phyloP scores from a whole-genome alignment of 2,888 invertebrate species.

The Dynastes tityus region DNA sequence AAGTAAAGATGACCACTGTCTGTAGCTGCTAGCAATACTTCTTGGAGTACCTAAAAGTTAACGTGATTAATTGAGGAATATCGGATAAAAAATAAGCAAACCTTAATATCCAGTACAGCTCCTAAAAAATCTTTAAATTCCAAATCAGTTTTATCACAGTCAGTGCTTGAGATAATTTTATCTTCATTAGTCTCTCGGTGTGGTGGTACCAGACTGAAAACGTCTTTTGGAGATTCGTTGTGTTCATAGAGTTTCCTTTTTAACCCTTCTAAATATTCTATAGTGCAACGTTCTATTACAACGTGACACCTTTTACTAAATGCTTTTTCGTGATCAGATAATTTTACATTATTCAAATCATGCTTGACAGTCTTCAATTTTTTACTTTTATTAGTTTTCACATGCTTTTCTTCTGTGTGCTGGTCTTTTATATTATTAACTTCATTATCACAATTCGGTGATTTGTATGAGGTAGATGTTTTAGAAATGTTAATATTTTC shows the following conservation, averaged over 20 bases:
- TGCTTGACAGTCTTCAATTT: conserved; percentile 11
- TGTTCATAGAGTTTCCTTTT: conserved; percentile 17
- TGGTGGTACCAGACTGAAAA: not conserved
- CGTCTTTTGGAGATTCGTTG: not conserved
- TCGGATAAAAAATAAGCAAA: conserved; percentile 50
- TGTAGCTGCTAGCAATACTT: conserved; percentile 77
- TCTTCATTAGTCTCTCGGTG: not conserved
- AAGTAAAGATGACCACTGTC: conserved; percentile 78
- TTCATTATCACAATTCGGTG: not conserved
- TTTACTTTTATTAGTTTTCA: conserved; percentile 12
- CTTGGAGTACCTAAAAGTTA: conserved; percentile 74
- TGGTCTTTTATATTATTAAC: not conserved
- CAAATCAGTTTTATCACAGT: conserved; percentile 49
- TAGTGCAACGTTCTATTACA: conserved; percentile 28
- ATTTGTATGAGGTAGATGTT: not conserved
- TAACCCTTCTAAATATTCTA: conserved; percentile 24
- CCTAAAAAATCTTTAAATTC: conserved; percentile 58
- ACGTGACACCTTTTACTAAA: conserved; percentile 34
- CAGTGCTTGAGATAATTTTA: not conserved
- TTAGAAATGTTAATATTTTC: not conserved
- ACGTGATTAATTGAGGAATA: no score
- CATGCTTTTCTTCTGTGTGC: conserved; percentile 4
- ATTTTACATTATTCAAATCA: conserved; percentile 10
- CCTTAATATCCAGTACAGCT: conserved; percentile 61
- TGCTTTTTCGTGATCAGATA: conserved; percentile 3